Evolutionary conservation across 2,797 vertebrate species (phyloP).

Genomic region (Microcaecilia unicolor): DNA sequence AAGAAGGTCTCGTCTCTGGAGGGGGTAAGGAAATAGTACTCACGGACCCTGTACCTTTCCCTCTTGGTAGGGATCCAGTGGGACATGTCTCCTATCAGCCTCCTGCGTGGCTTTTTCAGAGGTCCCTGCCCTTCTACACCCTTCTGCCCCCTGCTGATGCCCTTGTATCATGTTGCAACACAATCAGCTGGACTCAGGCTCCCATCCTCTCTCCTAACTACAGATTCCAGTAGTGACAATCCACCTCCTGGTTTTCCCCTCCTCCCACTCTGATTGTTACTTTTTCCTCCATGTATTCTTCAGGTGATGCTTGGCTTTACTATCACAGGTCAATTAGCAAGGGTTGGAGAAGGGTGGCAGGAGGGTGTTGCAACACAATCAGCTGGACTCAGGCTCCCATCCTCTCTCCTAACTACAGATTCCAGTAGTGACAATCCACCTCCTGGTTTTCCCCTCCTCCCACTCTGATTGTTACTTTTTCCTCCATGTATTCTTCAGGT

Average conservation of each 20-base stretch:
- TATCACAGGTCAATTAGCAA: too few species aligned
- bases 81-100: conserved; percentile 71
- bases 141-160: neutral
- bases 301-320: neutral
- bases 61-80: conserved; percentile 90
- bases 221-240: neutral
- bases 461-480: too few species aligned
- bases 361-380: too few species aligned
- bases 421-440: too few species aligned
- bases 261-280: too few species aligned
- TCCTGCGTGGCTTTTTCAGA: conserved; percentile 13
- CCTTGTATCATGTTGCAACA: neutral
- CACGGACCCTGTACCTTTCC: conserved; percentile 90
- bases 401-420: too few species aligned
- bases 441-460: too few species aligned
- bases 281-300: neutral
- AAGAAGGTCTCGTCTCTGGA: neutral
- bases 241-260: neutral
- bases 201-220: neutral
- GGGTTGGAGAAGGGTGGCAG: too few species aligned
- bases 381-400: too few species aligned
- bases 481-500: too few species aligned
- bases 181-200: too few species aligned
- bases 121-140: neutral
- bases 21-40: conserved; percentile 40